Conservation (phyloP, 1,140 invertebrate genomes). For the Nautilus pompilius region DNA sequence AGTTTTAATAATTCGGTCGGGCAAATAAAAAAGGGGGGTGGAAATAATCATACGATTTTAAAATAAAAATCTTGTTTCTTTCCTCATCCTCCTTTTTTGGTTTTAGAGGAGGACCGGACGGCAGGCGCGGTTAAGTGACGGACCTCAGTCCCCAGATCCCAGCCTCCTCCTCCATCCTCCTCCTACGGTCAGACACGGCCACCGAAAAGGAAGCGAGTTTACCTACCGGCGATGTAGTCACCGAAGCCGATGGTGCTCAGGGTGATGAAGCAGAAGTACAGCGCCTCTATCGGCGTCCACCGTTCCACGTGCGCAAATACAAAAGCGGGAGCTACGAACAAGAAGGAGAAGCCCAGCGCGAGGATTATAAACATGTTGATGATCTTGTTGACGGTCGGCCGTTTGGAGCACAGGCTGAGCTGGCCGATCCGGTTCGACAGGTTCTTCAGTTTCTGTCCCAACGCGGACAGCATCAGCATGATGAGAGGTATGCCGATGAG, state of each 20-base stretch:
- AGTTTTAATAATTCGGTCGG: not conserved
- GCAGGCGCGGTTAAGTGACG: no score
- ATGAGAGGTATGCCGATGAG: slow-evolving; percentile 95
- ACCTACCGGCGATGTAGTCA: slow-evolving; percentile 84
- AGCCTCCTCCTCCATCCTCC: no score
- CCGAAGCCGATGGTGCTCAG: slow-evolving; percentile 83
- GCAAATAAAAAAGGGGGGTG: not conserved
- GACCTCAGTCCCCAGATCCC: no score
- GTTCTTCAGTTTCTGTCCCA: slow-evolving; percentile 31
- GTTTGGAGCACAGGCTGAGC: slow-evolving; percentile 29
- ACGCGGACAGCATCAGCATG: slow-evolving; percentile 63
- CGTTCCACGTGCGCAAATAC: slow-evolving; percentile 77
- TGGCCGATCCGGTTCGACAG: slow-evolving; percentile 32
- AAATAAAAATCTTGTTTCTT: not conserved
- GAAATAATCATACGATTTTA: no score
- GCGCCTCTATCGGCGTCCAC: slow-evolving; percentile 88
- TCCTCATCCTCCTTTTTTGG: not conserved
- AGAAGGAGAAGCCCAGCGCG: slow-evolving; percentile 26
- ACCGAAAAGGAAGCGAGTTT: no score
- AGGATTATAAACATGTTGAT: slow-evolving; percentile 39
- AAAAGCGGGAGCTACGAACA: slow-evolving; percentile 35
- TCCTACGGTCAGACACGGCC: no score
- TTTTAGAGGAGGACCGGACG: not conserved
- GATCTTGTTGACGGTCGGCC: slow-evolving; percentile 31
- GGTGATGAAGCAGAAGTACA: slow-evolving; percentile 92